Conservation (phyloP, 2,113 vertebrate species). For the Mobula hypostoma region DNA sequence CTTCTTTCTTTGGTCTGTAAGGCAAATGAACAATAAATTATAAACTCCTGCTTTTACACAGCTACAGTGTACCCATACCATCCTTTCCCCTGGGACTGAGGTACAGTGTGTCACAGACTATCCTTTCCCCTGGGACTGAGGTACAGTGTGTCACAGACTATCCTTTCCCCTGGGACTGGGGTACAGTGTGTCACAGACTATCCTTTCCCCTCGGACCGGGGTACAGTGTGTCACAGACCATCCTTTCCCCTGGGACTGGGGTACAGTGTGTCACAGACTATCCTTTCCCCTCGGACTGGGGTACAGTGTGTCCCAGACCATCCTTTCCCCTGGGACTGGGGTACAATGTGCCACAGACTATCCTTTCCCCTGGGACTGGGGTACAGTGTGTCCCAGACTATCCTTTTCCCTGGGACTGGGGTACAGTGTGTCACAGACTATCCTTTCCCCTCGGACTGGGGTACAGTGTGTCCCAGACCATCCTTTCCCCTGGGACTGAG, state of each 20-base stretch:
- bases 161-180: neutral
- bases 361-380: neutral
- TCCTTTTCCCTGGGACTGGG: neutral
- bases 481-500: neutral
- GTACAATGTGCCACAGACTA: neutral
- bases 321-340: neutral
- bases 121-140: neutral
- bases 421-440: neutral
- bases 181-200: neutral
- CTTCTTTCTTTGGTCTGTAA: slow-evolving; percentile 84
- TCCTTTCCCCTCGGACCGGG: neutral
- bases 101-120: neutral
- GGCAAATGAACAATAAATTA: neutral
- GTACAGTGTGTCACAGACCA: neutral
- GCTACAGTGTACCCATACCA: neutral
- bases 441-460: neutral
- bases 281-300: neutral
- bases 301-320: neutral
- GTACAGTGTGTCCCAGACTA: neutral
- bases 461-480: neutral
- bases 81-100: neutral
- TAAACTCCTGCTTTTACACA: neutral
- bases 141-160: neutral
- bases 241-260: neutral
- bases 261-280: neutral